phyloP scores from a whole-genome alignment of 2,888 invertebrate genomes.

The Pantelozetes paolii region DNA sequence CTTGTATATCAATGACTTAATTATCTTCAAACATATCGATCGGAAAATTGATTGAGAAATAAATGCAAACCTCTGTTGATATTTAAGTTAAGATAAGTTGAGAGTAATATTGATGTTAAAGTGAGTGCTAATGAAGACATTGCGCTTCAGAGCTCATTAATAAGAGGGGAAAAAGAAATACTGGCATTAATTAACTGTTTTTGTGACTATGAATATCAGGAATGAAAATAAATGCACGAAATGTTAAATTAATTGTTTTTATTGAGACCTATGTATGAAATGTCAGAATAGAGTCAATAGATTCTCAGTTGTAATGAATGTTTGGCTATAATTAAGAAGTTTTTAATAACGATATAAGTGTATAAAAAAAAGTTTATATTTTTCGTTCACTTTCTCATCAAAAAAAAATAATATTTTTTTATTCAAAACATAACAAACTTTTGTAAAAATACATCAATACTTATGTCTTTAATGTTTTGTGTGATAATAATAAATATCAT shows the following conservation, averaged over 20 bases:
- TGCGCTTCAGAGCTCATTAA: background rate
- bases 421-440: no score
- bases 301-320: background rate
- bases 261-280: background rate
- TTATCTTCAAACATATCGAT: no score
- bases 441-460: no score
- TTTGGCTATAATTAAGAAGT: background rate
- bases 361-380: no score
- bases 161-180: background rate
- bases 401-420: background rate
- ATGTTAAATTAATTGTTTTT: background rate
- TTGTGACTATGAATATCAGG: background rate
- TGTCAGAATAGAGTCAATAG: background rate
- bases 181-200: background rate
- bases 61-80: no score
- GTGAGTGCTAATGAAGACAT: slow-evolving; percentile 1
- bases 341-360: no score
- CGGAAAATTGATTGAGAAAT: no score
- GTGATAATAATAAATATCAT: background rate
- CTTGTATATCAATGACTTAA: no score
- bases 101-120: no score
- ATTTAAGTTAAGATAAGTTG: no score
- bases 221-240: background rate
- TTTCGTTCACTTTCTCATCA: background rate
- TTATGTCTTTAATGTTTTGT: no score